These are phyloP conservation scores for Ptilorrhoa leucosticta DNA, from an alignment of 2,113 vertebrate species.

Conservation along the genomic window DNA sequence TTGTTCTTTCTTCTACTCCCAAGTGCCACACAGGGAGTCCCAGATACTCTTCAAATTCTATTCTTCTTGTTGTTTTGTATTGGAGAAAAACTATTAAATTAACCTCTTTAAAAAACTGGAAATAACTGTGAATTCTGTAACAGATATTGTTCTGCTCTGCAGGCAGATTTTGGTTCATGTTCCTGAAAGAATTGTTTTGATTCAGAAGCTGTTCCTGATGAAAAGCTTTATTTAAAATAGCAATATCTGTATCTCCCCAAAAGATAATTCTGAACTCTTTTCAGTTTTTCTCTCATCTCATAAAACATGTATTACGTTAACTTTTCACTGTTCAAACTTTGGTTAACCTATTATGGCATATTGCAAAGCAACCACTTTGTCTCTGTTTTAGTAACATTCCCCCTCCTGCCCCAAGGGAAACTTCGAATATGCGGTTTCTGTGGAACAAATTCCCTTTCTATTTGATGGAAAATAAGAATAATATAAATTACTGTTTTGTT, in stretches of 20 bases:
- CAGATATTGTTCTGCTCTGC: background rate
- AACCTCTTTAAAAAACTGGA: background rate
- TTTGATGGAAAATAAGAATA: slow-evolving; percentile 61
- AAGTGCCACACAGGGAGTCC: background rate
- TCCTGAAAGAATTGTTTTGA: background rate
- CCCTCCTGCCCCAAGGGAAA: background rate
- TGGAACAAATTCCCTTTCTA: slow-evolving; percentile 18
- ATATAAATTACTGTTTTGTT: background rate
- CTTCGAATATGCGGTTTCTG: slow-evolving; percentile 47
- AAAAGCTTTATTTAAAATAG: slow-evolving; percentile 10
- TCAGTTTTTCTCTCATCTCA: slow-evolving; percentile 35
- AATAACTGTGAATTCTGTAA: background rate
- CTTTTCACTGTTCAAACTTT: background rate
- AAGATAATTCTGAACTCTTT: slow-evolving; percentile 23
- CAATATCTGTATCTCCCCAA: background rate
- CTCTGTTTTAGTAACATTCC: slow-evolving; percentile 61
- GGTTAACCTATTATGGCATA: slow-evolving; percentile 52
- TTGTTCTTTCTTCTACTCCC: background rate
- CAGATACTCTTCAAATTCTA: background rate
- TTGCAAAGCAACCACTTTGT: slow-evolving; percentile 25
- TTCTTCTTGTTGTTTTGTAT: background rate
- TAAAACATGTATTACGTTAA: background rate
- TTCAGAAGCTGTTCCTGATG: slow-evolving; percentile 35
- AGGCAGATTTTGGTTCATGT: background rate
- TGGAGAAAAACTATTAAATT: background rate